phyloP scores from a whole-genome alignment of 1,140 invertebrate genomes.

The Leucophenga varia region DNA sequence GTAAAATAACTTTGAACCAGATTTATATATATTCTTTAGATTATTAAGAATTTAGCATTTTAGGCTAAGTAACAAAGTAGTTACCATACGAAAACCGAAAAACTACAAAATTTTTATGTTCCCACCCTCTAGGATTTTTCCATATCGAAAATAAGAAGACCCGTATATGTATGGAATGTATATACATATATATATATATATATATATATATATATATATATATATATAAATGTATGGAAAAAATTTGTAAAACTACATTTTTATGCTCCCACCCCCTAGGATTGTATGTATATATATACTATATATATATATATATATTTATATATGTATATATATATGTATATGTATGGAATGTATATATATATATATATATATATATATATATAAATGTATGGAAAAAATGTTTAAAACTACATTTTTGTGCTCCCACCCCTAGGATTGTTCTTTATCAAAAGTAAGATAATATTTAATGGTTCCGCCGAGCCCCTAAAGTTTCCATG shows the following conservation, averaged over 20 bases:
- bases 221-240: neutral
- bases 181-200: neutral
- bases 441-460: too few relatives aligned
- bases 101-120: too few relatives aligned
- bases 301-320: conserved; percentile 1
- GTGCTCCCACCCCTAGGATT: too few relatives aligned
- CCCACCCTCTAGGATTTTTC: too few relatives aligned
- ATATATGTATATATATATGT: conserved; percentile 1
- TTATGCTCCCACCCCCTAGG: neutral
- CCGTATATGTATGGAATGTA: neutral
- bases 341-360: neutral
- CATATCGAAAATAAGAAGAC: too few relatives aligned
- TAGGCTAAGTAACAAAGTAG: too few relatives aligned
- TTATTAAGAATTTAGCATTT: too few relatives aligned
- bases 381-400: conserved; percentile 2
- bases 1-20: too few relatives aligned
- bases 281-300: conserved; percentile 8
- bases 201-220: neutral
- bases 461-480: too few relatives aligned
- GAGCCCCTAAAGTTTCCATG: too few relatives aligned
- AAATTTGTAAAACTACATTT: neutral
- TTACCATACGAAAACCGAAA: too few relatives aligned
- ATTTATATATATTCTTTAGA: too few relatives aligned
- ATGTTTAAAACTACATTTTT: neutral
- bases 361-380: conserved; percentile 2